A percentile compares a stretch with the other conserved stretches of the same genome.
Evolutionary conservation across 2,888 invertebrate species (phyloP).

Genomic region (Prosapia bicincta): DNA sequence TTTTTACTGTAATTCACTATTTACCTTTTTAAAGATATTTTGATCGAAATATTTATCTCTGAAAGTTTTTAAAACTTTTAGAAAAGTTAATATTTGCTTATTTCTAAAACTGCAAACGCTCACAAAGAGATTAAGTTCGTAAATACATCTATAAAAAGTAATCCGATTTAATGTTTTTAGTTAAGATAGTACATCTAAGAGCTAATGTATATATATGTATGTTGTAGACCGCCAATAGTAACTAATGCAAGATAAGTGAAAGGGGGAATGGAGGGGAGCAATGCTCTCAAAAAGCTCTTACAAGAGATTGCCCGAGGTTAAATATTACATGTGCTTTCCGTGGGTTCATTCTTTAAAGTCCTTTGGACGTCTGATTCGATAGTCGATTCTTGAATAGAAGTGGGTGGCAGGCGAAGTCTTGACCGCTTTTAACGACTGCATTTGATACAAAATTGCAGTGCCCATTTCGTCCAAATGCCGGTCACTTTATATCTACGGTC

Average conservation of each 20-base stretch:
- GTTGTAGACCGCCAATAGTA: neutral
- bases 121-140: no score
- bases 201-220: neutral
- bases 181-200: neutral
- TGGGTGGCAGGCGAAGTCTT: neutral
- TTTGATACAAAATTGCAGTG: neutral
- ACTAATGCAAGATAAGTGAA: slow-evolving; percentile 20
- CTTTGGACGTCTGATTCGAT: slow-evolving; percentile 2
- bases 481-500: no score
- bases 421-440: neutral
- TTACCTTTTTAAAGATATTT: no score
- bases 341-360: neutral
- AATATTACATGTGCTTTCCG: neutral
- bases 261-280: slow-evolving; percentile 23
- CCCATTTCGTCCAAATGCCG: neutral
- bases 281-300: slow-evolving; percentile 31
- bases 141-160: no score
- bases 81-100: no score
- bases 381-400: neutral
- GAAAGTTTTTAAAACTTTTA: no score
- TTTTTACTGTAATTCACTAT: no score
- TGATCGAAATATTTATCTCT: no score
- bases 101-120: no score
- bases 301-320: slow-evolving; percentile 26
- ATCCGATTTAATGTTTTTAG: neutral